Conservation (phyloP, 2,113 vertebrate species). For the Sorex araneus region DNA sequence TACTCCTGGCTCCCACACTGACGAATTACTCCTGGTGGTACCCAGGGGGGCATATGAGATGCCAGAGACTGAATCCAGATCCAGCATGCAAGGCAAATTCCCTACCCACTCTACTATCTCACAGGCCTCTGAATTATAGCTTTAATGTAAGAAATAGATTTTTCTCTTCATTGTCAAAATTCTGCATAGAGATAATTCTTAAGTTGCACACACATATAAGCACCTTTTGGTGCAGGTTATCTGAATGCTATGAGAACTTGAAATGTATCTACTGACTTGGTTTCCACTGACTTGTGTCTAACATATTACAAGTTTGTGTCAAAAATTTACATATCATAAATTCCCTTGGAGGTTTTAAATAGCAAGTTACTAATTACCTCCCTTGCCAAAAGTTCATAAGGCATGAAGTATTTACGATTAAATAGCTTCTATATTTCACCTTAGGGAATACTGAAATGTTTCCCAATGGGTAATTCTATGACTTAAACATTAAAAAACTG, state of each 20-base stretch:
- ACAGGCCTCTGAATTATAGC: not conserved
- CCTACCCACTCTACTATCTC: too few species aligned
- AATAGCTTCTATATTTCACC: conserved; percentile 62
- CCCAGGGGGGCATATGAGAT: too few species aligned
- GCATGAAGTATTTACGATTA: conserved; percentile 66
- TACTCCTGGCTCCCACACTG: too few species aligned
- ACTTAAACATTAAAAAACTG: conserved; percentile 39
- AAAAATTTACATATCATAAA: conserved; percentile 61
- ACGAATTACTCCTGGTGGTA: too few species aligned
- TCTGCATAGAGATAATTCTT: not conserved
- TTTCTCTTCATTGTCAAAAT: not conserved
- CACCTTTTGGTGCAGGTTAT: not conserved
- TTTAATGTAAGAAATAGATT: not conserved
- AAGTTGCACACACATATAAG: not conserved
- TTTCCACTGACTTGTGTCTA: conserved; percentile 33
- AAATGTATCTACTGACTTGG: not conserved
- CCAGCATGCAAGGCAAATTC: too few species aligned
- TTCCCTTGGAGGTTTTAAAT: conserved; percentile 69
- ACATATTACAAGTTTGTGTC: conserved; percentile 9
- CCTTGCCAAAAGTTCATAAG: conserved; percentile 66
- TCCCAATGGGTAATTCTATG: conserved; percentile 36
- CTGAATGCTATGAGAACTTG: conserved; percentile 8
- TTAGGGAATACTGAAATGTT: conserved; percentile 46
- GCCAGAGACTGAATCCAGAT: too few species aligned
- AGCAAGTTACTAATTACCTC: conserved; percentile 71